Base-by-base conservation (phyloP, 2,797 vertebrate genomes). In the Chaenodraco wilsoni region DNA sequence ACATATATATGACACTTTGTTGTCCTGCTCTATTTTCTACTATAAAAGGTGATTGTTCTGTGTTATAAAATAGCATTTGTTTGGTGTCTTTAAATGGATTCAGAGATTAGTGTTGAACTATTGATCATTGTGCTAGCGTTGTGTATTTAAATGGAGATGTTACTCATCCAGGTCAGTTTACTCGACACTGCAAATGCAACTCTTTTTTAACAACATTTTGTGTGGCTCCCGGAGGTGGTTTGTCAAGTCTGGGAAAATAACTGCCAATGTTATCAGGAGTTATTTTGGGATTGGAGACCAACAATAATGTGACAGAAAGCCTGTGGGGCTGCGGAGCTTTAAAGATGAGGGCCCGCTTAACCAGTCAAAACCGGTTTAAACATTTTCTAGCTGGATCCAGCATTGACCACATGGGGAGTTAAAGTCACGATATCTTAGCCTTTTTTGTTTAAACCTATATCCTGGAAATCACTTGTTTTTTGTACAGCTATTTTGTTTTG, bases 11-110 rank as follows among this genome's bases (percentile, higher is more conserved):
- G 52, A 65, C 48, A 56, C 43, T 50, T 67, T 45, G 55, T 65
- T 75, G 23, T 67, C 43, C 56, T 75, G 3, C 33, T 72, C 23
- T 68, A 50, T 79, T 83, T 83, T 62, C 41, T 65, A 46, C 50
- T 57, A 15, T 45, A 21, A 72, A 61, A 4, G 19, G 13, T 15
- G 46, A 37, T 45, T 77, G 27, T 49, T 78, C 37, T 27, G 6
- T 54, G 21, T 33, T 23, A 2, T 5, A 17, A 48, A 71, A 82
- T 23, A 56, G 45, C 0, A 49, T 77, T 57, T 69, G 41, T 72
- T 76, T 65, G n/a, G 6, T 59, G 52, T 73, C 54, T 82, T 56
- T 49, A 31, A 55, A 61, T 43, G 17, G 17, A 70, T 59, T 77
- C 62, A 37, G 9, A 78, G 51, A 13, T 64, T 58, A 72, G 45